A percentile compares a stretch with the other conserved stretches of the same genome.
Conservation (phyloP, 2,797 vertebrate genomes). For the Chaetodon trifasciatus region DNA sequence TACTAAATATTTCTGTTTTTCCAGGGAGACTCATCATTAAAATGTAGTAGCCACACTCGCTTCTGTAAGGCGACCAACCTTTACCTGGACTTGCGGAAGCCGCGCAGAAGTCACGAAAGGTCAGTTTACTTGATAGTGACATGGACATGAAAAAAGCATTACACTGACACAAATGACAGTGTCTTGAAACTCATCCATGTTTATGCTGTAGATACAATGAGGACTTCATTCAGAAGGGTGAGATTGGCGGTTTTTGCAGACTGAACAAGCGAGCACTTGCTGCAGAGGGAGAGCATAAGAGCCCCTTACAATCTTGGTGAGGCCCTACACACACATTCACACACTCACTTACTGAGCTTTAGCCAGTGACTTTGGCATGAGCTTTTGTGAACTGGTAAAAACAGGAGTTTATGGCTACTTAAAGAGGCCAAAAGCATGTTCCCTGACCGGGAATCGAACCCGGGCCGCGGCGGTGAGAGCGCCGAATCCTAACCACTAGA, state of each 20-base stretch:
- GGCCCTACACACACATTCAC: slow-evolving; percentile 36
- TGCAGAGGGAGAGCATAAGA: slow-evolving; percentile 93
- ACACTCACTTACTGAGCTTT: background rate
- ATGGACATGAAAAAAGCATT: background rate
- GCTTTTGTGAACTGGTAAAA: background rate
- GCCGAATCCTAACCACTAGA: slow-evolving; percentile 80
- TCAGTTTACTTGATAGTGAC: slow-evolving; percentile 64
- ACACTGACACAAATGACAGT: background rate
- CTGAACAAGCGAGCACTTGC: slow-evolving; percentile 84
- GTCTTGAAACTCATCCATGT: slow-evolving; percentile 3
- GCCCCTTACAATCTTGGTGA: slow-evolving; percentile 98
- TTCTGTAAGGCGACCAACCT: slow-evolving; percentile 93
- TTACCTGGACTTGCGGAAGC: slow-evolving; percentile 92
- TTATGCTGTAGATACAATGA: slow-evolving; percentile 91
- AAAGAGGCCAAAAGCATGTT: slow-evolving; percentile 1
- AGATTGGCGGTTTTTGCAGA: slow-evolving; percentile 92
- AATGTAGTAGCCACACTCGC: slow-evolving; percentile 91
- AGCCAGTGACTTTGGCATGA: background rate
- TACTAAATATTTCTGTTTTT: slow-evolving; percentile 29
- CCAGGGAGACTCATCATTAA: slow-evolving; percentile 93
- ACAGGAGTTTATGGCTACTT: background rate
- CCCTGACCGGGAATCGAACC: slow-evolving; percentile 81
- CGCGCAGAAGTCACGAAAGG: slow-evolving; percentile 93
- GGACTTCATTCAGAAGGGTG: slow-evolving; percentile 91
- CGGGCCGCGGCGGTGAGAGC: slow-evolving; percentile 80